Evolutionary conservation across 2,888 invertebrate species (phyloP).

Genomic region (Latheticus oryzae): DNA sequence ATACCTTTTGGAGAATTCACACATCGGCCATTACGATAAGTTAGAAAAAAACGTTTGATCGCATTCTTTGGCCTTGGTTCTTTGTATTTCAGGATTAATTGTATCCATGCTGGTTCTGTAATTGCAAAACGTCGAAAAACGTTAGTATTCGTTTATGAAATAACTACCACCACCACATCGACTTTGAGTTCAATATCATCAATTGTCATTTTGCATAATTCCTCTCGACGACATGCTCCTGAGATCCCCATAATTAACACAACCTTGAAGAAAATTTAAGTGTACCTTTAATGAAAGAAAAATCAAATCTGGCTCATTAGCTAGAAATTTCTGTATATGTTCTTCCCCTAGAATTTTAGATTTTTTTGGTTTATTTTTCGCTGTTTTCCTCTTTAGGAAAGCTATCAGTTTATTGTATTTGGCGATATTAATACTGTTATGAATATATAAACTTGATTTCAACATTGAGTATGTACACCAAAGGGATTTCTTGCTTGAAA

Average conservation of each 20-base stretch:
- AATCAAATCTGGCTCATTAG: not conserved
- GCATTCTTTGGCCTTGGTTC: not conserved
- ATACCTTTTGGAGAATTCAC: slow-evolving; percentile 1
- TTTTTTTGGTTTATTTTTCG: not conserved
- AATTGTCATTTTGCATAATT: slow-evolving; percentile 7
- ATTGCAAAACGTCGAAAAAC: slow-evolving; percentile 1
- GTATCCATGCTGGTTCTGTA: not conserved
- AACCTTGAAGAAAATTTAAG: not conserved
- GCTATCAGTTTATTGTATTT: slow-evolving; percentile 5
- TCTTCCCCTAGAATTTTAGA: slow-evolving; percentile 4
- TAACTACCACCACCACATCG: slow-evolving; percentile 2
- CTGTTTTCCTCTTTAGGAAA: not conserved
- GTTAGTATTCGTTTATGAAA: slow-evolving; percentile 3
- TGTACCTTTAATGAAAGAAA: slow-evolving; percentile 5
- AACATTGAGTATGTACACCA: no score
- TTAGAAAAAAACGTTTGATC: slow-evolving; percentile 4
- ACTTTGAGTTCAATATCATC: slow-evolving; percentile 6
- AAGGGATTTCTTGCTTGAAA: no score
- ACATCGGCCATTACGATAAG: slow-evolving; percentile 7
- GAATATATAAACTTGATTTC: no score
- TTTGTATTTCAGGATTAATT: slow-evolving; percentile 1
- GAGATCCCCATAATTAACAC: slow-evolving; percentile 5
- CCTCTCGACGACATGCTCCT: slow-evolving; percentile 13
- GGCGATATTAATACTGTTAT: no score
- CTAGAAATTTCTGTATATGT: slow-evolving; percentile 1